A percentile compares a stretch with the other conserved stretches of the same genome.
Conservation (phyloP, 1,140 invertebrate species). For the Episyrphus balteatus region DNA sequence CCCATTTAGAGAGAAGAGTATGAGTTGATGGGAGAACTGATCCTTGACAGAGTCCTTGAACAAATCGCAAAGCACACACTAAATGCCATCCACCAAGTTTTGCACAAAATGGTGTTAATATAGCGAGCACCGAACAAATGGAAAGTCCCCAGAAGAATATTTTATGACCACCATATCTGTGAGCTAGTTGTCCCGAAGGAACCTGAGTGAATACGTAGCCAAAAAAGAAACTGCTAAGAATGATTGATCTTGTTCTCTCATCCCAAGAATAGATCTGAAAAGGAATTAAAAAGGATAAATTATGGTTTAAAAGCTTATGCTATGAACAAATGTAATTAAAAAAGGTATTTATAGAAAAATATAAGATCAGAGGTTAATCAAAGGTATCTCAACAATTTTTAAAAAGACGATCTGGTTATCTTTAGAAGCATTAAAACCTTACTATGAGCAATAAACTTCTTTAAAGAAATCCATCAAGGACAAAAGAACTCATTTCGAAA, state of each 20-base stretch:
- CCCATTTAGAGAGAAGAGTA: slow-evolving; percentile 65
- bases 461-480: too few relatives aligned
- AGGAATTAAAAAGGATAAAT: background rate
- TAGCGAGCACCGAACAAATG: slow-evolving; percentile 23
- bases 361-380: too few relatives aligned
- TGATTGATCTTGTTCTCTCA: slow-evolving; percentile 34
- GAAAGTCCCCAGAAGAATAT: slow-evolving; percentile 45
- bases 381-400: too few relatives aligned
- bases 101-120: slow-evolving; percentile 28
- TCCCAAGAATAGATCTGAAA: background rate
- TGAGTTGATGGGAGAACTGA: slow-evolving; percentile 64
- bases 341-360: too few relatives aligned
- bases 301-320: too few relatives aligned
- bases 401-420: too few relatives aligned
- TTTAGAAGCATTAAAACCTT: too few relatives aligned
- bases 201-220: slow-evolving; percentile 39
- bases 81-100: slow-evolving; percentile 43
- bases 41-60: slow-evolving; percentile 65
- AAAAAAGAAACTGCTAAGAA: slow-evolving; percentile 51
- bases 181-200: slow-evolving; percentile 51
- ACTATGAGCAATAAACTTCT: too few relatives aligned
- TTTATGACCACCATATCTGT: slow-evolving; percentile 47
- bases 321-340: background rate
- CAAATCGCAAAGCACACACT: slow-evolving; percentile 43
- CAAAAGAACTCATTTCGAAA: too few relatives aligned